Evolutionary conservation across 2,888 invertebrate genomes (phyloP).

Genomic region (Orgyia antiqua): DNA sequence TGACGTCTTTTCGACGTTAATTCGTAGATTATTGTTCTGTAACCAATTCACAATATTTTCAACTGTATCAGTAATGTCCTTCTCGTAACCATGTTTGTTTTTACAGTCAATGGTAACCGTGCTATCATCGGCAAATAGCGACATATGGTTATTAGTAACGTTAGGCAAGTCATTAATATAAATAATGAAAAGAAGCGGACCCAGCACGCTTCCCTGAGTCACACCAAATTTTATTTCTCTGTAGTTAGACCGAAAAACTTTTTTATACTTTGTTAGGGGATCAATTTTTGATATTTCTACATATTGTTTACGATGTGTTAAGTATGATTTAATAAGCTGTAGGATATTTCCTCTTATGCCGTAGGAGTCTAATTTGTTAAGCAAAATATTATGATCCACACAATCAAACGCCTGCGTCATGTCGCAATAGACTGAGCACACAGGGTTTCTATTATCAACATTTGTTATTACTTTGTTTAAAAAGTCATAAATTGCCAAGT

Average conservation of each 20-base stretch:
- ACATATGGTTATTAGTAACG: background rate
- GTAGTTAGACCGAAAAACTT: no score
- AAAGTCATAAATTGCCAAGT: background rate
- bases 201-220: background rate
- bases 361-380: background rate
- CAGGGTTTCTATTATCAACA: background rate
- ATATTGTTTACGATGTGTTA: no score
- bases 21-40: background rate
- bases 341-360: constrained; percentile 1
- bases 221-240: no score
- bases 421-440: no score
- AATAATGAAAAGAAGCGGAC: background rate
- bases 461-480: background rate
- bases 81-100: background rate
- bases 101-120: background rate
- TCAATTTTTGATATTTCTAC: no score
- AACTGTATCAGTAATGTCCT: background rate
- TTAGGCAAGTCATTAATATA: background rate
- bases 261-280: no score
- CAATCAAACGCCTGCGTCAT: background rate
- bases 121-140: background rate
- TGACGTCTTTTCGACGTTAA: background rate
- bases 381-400: background rate
- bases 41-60: background rate
- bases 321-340: background rate